Percentiles rank a stretch among this genome's conserved stretches.
Evolutionary conservation across 2,113 vertebrate species (phyloP).

Genomic region (Aldabrachelys gigantea): DNA sequence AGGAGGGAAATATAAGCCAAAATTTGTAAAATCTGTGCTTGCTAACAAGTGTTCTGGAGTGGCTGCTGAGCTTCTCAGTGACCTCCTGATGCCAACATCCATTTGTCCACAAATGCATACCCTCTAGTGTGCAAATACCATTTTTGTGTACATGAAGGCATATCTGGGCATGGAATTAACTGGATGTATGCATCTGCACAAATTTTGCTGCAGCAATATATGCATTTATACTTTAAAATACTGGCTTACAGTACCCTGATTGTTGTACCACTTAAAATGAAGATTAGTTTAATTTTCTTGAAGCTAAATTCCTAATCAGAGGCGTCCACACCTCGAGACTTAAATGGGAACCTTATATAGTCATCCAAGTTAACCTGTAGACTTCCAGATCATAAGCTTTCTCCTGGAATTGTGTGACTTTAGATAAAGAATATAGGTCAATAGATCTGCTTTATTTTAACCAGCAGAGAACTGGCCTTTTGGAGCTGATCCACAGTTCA

Average conservation of each 20-base stretch:
- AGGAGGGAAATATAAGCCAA: neutral
- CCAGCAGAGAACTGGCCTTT: rapidly evolving
- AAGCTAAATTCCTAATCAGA: neutral
- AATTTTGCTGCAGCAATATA: neutral
- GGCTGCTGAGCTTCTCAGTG: neutral
- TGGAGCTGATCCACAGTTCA: neutral
- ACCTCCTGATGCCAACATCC: neutral
- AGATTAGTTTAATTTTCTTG: neutral
- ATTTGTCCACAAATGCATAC: neutral
- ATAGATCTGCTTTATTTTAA: neutral
- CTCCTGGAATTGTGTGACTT: neutral
- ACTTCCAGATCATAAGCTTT: neutral
- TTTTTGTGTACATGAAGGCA: neutral
- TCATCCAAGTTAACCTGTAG: neutral
- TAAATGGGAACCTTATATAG: neutral
- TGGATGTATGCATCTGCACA: neutral
- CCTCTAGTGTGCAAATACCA: neutral
- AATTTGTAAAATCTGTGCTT: neutral
- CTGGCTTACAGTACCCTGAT: neutral
- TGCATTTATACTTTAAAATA: neutral
- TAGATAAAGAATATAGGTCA: neutral
- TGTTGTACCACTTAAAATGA: neutral
- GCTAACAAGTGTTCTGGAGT: neutral
- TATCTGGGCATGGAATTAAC: neutral
- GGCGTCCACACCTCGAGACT: neutral